Evolutionary conservation across 2,113 vertebrate species (phyloP).

Genomic region (Corythornis vintsioides): DNA sequence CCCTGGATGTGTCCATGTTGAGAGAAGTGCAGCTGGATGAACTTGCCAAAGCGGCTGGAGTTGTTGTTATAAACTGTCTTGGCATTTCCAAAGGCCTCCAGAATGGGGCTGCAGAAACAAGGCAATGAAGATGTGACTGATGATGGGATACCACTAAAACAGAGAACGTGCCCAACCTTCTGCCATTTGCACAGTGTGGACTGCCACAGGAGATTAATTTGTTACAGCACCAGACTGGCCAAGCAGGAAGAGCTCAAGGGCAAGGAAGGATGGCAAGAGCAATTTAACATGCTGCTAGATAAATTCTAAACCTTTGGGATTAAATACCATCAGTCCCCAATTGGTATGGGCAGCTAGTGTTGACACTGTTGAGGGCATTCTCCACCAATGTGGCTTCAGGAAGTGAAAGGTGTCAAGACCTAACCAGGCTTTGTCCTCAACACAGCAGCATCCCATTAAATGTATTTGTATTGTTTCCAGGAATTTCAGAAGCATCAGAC

Average conservation of each 20-base stretch:
- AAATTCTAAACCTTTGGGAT: not conserved
- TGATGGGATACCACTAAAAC: not conserved
- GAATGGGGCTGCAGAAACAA: constrained; percentile 82
- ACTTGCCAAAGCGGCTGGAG: constrained; percentile 93
- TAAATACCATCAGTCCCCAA: not conserved
- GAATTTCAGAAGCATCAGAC: not conserved
- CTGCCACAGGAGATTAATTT: not conserved
- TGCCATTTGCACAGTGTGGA: not conserved
- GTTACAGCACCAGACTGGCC: not conserved
- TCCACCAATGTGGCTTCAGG: not conserved
- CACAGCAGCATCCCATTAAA: not conserved
- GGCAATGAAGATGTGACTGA: not conserved
- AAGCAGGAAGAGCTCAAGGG: constrained; percentile 28
- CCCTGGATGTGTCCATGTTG: constrained; percentile 90
- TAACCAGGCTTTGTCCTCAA: not conserved
- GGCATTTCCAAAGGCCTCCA: constrained; percentile 92
- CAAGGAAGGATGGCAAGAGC: not conserved
- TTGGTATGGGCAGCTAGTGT: not conserved
- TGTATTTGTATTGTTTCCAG: not conserved
- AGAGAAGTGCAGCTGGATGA: constrained; percentile 92
- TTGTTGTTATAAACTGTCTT: constrained; percentile 95
- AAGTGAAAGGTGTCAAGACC: not conserved
- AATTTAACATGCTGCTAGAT: not conserved
- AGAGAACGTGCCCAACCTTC: not conserved
- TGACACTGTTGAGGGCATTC: not conserved